Evolutionary conservation across 1,140 invertebrate species (phyloP), one percentile per base, ranked within the genome.

Genomic region (Brachionus asplanchnoidis): DNA sequence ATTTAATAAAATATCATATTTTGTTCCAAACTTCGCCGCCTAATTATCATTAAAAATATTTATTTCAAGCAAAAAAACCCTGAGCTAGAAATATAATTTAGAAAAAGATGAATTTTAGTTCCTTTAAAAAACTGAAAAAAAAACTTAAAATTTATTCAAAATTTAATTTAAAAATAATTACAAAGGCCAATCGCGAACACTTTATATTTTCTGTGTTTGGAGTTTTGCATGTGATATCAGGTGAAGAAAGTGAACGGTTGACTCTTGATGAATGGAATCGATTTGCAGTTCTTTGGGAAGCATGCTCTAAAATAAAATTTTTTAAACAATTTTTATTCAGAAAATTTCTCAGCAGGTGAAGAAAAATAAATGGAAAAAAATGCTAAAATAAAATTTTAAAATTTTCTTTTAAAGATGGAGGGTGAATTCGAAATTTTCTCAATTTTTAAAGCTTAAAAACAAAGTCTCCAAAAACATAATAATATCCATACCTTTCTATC

Each of bases 261-360:
- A 65, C 79, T 44, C 14, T 82, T 23, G 79, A 82, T 40, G 79
- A 82, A 82, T 82, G 79, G 79, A 82, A 82, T 17, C 50, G 79
- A 36, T 40, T 65, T 42, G 79, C 79, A 3, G 53, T 82, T 36
- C 23, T 82, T 65, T 82, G 79, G 79, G 79, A 82, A 68, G 53
- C 79, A 6, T 82, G 79, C 42, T 82, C 79, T 36, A 60, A 68
- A 66, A 60, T 82, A 11, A 68, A 65, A 42, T 82, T 82, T 82
- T 82, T 82, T 14, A 82, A 82, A n/a, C 28, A 82, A 65, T 82
- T 82, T 46, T 46, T 82, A 17, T 65, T 42, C 50, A 60, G 20
- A 28, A 82, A 82, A 82, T 82, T 82, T 46, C 4, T 82, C 2
- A 50, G 26, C 42, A 77, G 70, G 70, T 75, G 2, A 17, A 1